Base-by-base conservation (phyloP, 2,888 invertebrate genomes). In the Aleiodes alternator region DNA sequence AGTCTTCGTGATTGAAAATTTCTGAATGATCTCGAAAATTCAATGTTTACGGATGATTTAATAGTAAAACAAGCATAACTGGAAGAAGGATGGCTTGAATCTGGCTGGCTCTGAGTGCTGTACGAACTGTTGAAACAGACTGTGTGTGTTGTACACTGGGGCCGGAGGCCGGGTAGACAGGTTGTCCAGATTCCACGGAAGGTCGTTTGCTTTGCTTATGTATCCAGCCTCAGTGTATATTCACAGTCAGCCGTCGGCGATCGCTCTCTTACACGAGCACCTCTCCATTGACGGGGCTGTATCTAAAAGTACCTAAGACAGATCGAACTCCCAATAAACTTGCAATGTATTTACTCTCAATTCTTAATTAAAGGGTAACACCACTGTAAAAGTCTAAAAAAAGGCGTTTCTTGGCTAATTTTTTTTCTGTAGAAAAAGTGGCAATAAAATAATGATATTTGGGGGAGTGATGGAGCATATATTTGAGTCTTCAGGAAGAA, bases 131-230 rank as follows among this genome's bases (percentile, higher is more conserved):
- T 50, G 66, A 50, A 66, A 66, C 50, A 66, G 29, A 29, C 66
- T 50, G 72, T 23, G 16, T 23, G 66, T 55, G 70, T 11, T 72
- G 23, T 29, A 50, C 53, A 16, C 64, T 59, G 82, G 80, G 82
- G 80, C 80, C 82, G 84, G 85, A 84, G 83, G 82, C 86, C 83
- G 84, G 82, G 86, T 87, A 89, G 89, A 88, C 89, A 89, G 89
- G 89, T 89, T 89, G 88, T 87, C 88, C 89, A 88, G 89, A 89
- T 89, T 89, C 89, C 89, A 88, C 83, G 88, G 89, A 89, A 89
- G 89, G 89, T 89, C 89, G 89, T 89, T 89, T 87, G 89, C 89
- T 89, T 89, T 88, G 88, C 88, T 88, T 85, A 85, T 73, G 69
- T 69, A 66, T 48, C 50, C 31, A 69, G 82, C 85, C 85, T 84